These are phyloP conservation scores for Pachyrhynchus sulphureomaculatus DNA, from an alignment of 1,140 invertebrate genomes.

Conservation along the genomic window DNA sequence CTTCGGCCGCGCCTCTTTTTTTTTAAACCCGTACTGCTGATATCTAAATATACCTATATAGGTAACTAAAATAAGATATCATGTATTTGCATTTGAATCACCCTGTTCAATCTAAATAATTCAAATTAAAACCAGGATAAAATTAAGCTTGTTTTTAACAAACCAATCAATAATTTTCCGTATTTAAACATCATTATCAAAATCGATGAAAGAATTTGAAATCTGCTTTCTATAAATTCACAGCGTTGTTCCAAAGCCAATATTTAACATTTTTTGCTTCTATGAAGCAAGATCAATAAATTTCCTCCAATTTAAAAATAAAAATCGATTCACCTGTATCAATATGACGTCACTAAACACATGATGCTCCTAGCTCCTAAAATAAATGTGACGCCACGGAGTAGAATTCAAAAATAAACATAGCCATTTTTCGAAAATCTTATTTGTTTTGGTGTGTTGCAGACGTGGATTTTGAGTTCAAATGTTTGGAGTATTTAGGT, in stretches of 20 bases:
- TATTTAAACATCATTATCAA: not conserved
- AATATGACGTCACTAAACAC: constrained; percentile 13
- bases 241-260: constrained; percentile 1
- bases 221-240: not conserved
- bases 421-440: not conserved
- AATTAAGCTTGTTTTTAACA: too few species aligned
- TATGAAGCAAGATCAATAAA: not conserved
- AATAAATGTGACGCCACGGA: constrained; percentile 12
- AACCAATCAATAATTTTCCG: too few species aligned
- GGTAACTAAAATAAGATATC: too few species aligned
- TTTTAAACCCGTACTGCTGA: too few species aligned
- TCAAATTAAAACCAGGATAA: too few species aligned
- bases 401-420: constrained; percentile 2
- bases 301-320: constrained; percentile 6
- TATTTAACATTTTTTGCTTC: not conserved
- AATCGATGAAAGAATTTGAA: not conserved
- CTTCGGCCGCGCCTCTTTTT: too few species aligned
- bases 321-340: constrained; percentile 8
- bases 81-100: too few species aligned
- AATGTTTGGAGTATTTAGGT: too few species aligned
- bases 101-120: too few species aligned
- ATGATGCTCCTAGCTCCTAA: constrained; percentile 3
- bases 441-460: too few species aligned
- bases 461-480: too few species aligned
- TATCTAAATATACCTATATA: too few species aligned